Evolutionary conservation across 2,797 vertebrate species (phyloP), one percentile per base, ranked within the genome.

Genomic region (Apogon hyalosoma): DNA sequence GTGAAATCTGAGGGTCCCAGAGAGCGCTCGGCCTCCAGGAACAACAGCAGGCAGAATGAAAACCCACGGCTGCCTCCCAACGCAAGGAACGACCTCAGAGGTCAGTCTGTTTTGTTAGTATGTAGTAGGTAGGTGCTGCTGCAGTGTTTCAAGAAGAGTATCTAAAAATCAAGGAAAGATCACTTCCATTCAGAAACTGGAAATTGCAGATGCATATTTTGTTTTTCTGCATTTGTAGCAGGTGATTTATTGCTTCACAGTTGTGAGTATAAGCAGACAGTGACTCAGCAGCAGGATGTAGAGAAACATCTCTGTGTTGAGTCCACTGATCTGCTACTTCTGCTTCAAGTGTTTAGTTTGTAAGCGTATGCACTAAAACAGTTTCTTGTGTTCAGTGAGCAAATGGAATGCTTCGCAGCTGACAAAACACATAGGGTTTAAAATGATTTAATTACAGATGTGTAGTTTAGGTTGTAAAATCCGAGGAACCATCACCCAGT

Each of bases 1-100:
- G 95, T 99, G 93, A 99, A 99, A 92, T 95, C 97, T 0, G 97
- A 99, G 67, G 97, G 95, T 58, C 94, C 96, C 19, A 92, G 97
- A 53, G 98, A 99, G 82, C 97, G 98, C 72, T 95, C 96, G 0
- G 96, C 95, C 31, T 97, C 97, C 16, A 94, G 97, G 81, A 98
- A 98, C 91, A 95, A 97, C 93, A 93, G 91, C 19, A 94, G 96
- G 16, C 98, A 96, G 12, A 97, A 96, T 0, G 98, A 99, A 55
- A 93, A 92, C 75, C 93, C 95, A 12, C 94, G 96, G 33, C 94
- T 97, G 67, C 93, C 93, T 5, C 91, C 95, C 69, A 96, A 95
- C 75, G 92, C 87, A 88, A 94, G 96, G 54, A 95, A 95, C 0
- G 97, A 99, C 83, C 94, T 97, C 69, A 94, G 97, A 96, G 97